Percentiles rank a stretch among this genome's conserved stretches.
These are phyloP conservation scores for Pangasius djambal DNA, from an alignment of 2,797 vertebrate genomes.

Conservation along the genomic window DNA sequence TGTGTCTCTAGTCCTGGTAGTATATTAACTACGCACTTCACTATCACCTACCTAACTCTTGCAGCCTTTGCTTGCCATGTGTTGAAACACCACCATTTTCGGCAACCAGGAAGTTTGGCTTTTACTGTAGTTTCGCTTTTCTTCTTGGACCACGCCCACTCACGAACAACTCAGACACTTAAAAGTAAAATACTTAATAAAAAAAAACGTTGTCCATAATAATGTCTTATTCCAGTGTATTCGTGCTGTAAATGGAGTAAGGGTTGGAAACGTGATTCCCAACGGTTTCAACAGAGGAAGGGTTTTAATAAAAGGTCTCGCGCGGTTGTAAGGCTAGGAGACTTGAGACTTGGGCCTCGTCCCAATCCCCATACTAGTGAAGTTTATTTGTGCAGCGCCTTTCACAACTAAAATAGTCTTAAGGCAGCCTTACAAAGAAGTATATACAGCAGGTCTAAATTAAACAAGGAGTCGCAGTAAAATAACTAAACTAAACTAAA, in stretches of 20 bases:
- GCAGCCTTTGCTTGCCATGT: conserved; percentile 1
- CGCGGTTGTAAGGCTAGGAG: background rate
- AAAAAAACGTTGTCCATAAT: background rate
- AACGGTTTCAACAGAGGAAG: background rate
- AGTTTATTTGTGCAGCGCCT: background rate
- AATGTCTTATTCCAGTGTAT: background rate
- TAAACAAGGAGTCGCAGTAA: background rate
- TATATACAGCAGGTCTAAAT: background rate
- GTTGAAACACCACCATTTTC: conserved; percentile 3
- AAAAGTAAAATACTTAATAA: background rate
- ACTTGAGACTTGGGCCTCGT: background rate
- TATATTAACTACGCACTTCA: background rate
- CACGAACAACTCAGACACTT: background rate
- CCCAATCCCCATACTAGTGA: background rate
- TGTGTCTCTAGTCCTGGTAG: background rate
- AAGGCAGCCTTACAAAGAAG: background rate
- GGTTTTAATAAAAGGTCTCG: background rate
- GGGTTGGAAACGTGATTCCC: background rate
- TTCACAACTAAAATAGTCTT: background rate
- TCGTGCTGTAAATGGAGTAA: background rate
- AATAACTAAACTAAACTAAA: background rate
- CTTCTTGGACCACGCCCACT: conserved; percentile 34
- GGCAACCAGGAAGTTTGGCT: conserved; percentile 52
- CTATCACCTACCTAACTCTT: conserved; percentile 27
- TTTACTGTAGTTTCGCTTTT: conserved; percentile 59